Percentiles rank a stretch among this genome's conserved stretches.
These are phyloP conservation scores for Rhimphoctona megacephalus DNA, from an alignment of 2,888 invertebrate species.

Conservation along the genomic window DNA sequence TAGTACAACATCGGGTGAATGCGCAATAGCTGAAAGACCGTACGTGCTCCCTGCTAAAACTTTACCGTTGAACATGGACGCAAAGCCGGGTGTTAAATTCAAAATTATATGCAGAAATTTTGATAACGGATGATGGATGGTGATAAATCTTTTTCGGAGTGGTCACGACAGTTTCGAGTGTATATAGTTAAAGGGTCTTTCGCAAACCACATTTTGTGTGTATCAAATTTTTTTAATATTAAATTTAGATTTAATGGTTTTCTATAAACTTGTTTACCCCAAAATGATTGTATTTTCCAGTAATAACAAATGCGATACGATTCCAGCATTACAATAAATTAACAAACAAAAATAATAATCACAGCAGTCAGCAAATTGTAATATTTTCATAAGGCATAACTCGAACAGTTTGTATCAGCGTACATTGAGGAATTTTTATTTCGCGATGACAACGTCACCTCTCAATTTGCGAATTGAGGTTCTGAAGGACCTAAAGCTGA, in stretches of 20 bases:
- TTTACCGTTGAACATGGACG: not conserved
- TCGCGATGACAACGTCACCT: not conserved
- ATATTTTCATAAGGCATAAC: conserved; percentile 7
- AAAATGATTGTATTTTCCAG: not conserved
- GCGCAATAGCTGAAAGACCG: conserved; percentile 5
- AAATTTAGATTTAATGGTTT: not conserved
- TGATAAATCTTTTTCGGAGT: conserved; percentile 3
- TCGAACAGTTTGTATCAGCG: not conserved
- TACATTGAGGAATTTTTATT: not conserved
- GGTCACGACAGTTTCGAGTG: not conserved
- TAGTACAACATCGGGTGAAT: not conserved
- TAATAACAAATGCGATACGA: not conserved
- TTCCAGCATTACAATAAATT: not conserved
- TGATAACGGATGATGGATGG: conserved; percentile 25
- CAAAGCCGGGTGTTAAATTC: conserved; percentile 1
- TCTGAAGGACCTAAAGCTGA: not conserved
- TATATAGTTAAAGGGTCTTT: not conserved
- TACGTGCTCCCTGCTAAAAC: conserved; percentile 2
- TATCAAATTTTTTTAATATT: not conserved
- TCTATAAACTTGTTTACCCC: not conserved
- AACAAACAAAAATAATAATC: not conserved
- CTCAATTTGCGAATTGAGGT: conserved; percentile 43
- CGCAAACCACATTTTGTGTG: no score
- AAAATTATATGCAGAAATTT: conserved; percentile 12
- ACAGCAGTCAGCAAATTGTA: not conserved